Evolutionary conservation across 2,113 vertebrate genomes (phyloP), one percentile per base, ranked within the genome.

Genomic region (Strix uralensis): DNA sequence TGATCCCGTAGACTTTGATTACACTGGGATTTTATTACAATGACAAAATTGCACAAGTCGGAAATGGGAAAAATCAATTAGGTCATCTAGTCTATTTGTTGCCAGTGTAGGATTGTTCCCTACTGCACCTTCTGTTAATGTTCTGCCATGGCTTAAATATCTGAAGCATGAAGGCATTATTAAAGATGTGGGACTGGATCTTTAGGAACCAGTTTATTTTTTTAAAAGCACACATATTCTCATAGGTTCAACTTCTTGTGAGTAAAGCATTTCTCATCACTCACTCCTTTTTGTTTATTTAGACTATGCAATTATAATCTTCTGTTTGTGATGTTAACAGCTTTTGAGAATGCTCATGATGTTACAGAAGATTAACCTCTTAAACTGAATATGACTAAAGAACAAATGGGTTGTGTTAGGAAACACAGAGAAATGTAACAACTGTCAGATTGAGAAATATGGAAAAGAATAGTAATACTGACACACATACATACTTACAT

Each of bases 31-130:
- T 96, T 96, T 87, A 95, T 96, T 94, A 91, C 86, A 80, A 44
- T 92, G 94, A 96, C 42, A 85, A 90, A 91, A 92, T 92, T 92
- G 89, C 84, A 89, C 67, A 89, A 94, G 81, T 65, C 0, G 0
- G 95, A 86, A 87, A 95, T 86, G 87, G 88, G 93, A 95, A 96
- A 92, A 92, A 93, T 63, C 87, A 83, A 71, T 97, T 95, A 95
- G 92, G 78, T 96, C 89, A 96, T 90, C 81, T 36, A 40, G 29
- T 66, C 54, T 86, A n/a, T 52, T 82, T 63, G 77, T 62, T 96
- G 94, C 85, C 94, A 93, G 72, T 62, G 59, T 18, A 78, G 71
- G 55, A 90, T 70, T 95, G 85, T 86, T 96, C 59, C 70, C 86
- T 90, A 57, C 21, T 96, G 87, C 57, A 51, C 55, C 59, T 77